phyloP scores from a whole-genome alignment of 2,113 vertebrate genomes.

The Saguinus midas region DNA sequence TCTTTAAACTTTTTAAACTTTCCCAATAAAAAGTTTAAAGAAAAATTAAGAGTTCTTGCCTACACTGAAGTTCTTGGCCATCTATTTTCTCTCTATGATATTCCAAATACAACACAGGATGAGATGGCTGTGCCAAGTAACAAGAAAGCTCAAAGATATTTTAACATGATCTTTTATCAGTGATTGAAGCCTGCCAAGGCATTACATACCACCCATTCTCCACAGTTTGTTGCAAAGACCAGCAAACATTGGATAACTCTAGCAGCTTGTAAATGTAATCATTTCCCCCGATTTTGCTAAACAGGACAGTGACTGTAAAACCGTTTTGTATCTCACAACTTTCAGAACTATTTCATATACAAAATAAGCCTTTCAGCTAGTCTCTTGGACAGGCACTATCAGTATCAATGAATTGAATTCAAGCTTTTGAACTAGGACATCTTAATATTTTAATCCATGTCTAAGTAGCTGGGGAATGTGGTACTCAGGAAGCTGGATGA shows the following conservation, averaged over 20 bases:
- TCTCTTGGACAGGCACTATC: neutral
- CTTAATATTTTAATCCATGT: neutral
- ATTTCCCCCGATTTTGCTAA: neutral
- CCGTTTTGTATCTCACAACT: neutral
- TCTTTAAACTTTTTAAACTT: neutral
- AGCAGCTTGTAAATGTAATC: constrained; percentile 34
- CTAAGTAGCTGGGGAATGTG: neutral
- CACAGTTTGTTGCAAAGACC: constrained; percentile 66
- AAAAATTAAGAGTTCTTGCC: constrained; percentile 73
- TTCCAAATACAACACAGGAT: constrained; percentile 82
- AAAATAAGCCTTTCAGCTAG: neutral
- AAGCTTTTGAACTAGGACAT: neutral
- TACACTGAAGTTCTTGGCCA: constrained; percentile 71
- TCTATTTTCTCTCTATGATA: constrained; percentile 67
- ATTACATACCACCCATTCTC: constrained; percentile 60
- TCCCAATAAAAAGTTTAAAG: neutral
- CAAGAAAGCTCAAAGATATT: constrained; percentile 70
- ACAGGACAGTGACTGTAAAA: neutral
- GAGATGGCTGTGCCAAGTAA: constrained; percentile 74
- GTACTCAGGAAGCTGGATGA: neutral
- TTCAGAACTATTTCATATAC: neutral
- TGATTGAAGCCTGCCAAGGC: constrained; percentile 76
- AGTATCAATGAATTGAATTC: neutral
- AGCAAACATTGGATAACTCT: constrained; percentile 64
- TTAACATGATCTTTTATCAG: constrained; percentile 80